These are phyloP conservation scores for Danionella dracula DNA, from an alignment of 2,797 vertebrate species.

Conservation along the genomic window DNA sequence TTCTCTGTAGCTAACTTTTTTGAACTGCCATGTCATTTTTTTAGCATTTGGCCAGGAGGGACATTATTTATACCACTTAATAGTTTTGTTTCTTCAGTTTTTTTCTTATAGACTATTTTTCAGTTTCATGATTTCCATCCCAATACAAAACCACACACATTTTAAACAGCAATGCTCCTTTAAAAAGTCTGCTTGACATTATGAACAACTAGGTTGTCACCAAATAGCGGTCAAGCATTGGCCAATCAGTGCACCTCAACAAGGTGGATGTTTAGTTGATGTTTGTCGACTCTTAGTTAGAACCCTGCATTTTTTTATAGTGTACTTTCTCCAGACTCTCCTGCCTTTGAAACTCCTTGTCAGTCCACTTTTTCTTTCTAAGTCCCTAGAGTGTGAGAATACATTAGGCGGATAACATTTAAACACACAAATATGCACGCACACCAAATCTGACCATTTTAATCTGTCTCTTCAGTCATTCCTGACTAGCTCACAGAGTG, in stretches of 20 bases:
- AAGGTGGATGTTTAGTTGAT: too few species aligned
- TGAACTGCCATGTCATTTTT: neutral
- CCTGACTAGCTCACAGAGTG: slow-evolving; percentile 19
- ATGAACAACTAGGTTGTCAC: too few species aligned
- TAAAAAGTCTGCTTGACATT: too few species aligned
- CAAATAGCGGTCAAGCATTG: too few species aligned
- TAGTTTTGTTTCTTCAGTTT: neutral
- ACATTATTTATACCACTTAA: neutral
- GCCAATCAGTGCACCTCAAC: too few species aligned
- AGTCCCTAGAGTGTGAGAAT: neutral
- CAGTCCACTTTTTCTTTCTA: neutral
- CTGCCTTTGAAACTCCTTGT: slow-evolving; percentile 5
- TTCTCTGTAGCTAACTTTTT: slow-evolving; percentile 15
- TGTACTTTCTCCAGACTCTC: neutral
- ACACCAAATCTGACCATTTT: slow-evolving; percentile 16
- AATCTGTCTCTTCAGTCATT: slow-evolving; percentile 25
- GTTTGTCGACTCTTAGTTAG: too few species aligned
- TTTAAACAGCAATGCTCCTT: too few species aligned
- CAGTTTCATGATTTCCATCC: too few species aligned
- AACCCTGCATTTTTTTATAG: neutral
- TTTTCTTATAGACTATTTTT: too few species aligned
- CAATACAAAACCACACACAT: too few species aligned
- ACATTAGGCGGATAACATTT: slow-evolving; percentile 25
- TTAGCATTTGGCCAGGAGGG: slow-evolving; percentile 2
- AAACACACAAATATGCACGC: slow-evolving; percentile 11